Percentiles rank a stretch among this genome's conserved stretches.
These are phyloP conservation scores for Pampus argenteus DNA, from an alignment of 2,797 vertebrate species.

Conservation along the genomic window DNA sequence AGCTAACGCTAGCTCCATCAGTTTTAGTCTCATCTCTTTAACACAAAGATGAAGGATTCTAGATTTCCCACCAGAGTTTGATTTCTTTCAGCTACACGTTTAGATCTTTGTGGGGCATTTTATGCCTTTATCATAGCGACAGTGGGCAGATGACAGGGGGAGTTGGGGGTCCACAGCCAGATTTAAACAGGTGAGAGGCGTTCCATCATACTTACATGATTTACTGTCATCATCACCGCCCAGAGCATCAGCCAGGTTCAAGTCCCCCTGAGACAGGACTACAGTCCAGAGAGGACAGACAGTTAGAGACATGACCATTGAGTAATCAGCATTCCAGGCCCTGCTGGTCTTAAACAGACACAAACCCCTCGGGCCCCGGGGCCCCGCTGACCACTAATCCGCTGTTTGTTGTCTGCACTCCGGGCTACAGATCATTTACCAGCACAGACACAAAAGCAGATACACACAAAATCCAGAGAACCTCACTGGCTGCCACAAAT, in stretches of 20 bases:
- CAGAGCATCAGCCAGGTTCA: constrained; percentile 82
- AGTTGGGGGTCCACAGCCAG: too few species aligned
- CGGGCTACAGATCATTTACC: constrained; percentile 32
- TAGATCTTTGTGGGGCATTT: too few species aligned
- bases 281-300: constrained; percentile 5
- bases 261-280: constrained; percentile 62
- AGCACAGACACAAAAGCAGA: constrained; percentile 32
- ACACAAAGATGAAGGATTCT: too few species aligned
- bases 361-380: not conserved
- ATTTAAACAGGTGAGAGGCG: not conserved
- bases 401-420: constrained; percentile 20
- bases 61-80: too few species aligned
- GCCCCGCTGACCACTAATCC: constrained; percentile 39
- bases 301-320: not conserved
- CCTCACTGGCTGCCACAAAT: constrained; percentile 13
- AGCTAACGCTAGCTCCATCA: too few species aligned
- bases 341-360: not conserved
- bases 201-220: constrained; percentile 79
- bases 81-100: too few species aligned
- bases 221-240: constrained; percentile 16
- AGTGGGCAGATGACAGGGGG: too few species aligned
- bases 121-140: too few species aligned
- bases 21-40: too few species aligned
- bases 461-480: constrained; percentile 20
- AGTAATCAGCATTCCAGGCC: not conserved